Evolutionary conservation across 2,113 vertebrate species (phyloP), one percentile per base, ranked within the genome.

Genomic region (Rissa tridactyla): DNA sequence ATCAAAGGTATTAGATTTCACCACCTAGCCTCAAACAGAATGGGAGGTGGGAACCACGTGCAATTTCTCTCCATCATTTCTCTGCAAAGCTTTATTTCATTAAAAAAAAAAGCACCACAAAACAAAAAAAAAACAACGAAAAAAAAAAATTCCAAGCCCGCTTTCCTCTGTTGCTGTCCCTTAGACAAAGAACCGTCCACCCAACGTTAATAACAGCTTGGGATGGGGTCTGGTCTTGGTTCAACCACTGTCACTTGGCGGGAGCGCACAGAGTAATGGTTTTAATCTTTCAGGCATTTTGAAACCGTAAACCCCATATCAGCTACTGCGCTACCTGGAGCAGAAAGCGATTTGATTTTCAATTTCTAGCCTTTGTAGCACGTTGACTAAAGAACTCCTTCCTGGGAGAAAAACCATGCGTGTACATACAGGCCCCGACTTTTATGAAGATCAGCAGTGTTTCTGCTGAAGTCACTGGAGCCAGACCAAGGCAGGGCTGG

Each of bases 331-430:
- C n/a, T 27, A 8, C 47, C 42, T 60, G 49, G 42, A 80, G 80
- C 58, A 83, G 66, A 52, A 92, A 83, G n/a, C 22, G 72, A 89
- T 86, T 77, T 70, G 30, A 7, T 88, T 83, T 81, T 94, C 86
- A 47, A 15, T 83, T 90, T 54, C 86, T 79, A 68, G 13, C 32
- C 57, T 65, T 44, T 21, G 44, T 38, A 18, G 14, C 18, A 6
- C 0, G n/a, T 61, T 68, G 73, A 12, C 30, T 47, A 27, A 76
- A 72, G 58, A n/a, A 61, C 19, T 13, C 17, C 80, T 54, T 73
- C 42, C 26, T 51, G 7, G 26, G 36, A 88, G 40, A 27, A 86
- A 80, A 57, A 14, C 76, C 6, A 0, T 10, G 47, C 2, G 1
- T 32, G 36, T 36, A 5, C 32, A 19, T 32, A 32, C 47, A 47